A percentile compares a stretch with the other conserved stretches of the same genome.
Conservation (phyloP, 2,113 vertebrate genomes). For the Dromas ardeola region DNA sequence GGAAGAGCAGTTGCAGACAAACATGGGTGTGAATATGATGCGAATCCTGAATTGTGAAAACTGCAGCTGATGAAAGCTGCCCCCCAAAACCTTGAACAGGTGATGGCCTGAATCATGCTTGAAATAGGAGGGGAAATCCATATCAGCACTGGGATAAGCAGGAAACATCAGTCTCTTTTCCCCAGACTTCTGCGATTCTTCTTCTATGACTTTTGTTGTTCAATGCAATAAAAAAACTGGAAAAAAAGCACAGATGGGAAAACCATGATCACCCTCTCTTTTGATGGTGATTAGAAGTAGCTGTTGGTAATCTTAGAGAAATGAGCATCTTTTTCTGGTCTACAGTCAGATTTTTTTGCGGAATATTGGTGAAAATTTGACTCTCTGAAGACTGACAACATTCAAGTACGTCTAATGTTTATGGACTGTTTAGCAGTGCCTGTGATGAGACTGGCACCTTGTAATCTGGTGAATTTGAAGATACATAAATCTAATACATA, state of each 20-base stretch:
- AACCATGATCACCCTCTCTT: neutral
- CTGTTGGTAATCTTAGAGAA: neutral
- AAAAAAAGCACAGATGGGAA: neutral
- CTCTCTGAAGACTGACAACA: neutral
- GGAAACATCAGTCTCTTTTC: neutral
- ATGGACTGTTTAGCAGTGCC: neutral
- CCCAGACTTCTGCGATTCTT: neutral
- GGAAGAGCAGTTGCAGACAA: neutral
- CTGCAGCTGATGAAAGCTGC: neutral
- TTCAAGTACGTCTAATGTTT: neutral
- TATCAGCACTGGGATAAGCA: neutral
- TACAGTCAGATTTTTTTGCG: neutral
- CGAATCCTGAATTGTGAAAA: neutral
- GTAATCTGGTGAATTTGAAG: neutral
- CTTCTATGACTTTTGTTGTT: neutral
- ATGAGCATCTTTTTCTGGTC: neutral
- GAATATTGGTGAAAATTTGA: neutral
- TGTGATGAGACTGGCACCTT: neutral
- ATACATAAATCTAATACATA: neutral
- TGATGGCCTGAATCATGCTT: neutral
- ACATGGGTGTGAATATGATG: neutral
- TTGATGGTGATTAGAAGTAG: neutral
- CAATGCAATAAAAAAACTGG: neutral
- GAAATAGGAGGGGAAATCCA: neutral
- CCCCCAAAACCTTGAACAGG: neutral